Evolutionary conservation across 2,113 vertebrate genomes (phyloP), one percentile per base, ranked within the genome.

Genomic region (Poeciliopsis prolifica): DNA sequence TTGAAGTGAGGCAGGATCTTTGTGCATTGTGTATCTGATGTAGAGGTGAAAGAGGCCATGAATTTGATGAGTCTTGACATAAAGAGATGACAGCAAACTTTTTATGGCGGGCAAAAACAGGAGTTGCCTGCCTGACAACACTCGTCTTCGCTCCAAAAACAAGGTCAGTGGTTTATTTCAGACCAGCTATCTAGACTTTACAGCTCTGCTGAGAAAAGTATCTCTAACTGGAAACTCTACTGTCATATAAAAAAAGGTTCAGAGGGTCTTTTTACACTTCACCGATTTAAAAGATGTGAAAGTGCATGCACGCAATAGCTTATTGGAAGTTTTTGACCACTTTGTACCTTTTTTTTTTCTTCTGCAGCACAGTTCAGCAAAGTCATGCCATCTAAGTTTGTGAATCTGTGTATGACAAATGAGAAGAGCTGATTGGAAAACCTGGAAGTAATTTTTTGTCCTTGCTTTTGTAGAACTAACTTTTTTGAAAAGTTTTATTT

Each of bases 81-180:
- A 58, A 85, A 88, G 77, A 71, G 78, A 75, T 78, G 65, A 65
- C 80, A 71, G 74, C 60, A 24, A 86, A 75, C 64, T 82, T 70
- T 79, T 79, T 79, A 74, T 67, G 70, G 77, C 63, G 35, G 44
- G 61, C 28, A 68, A 61, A 79, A 82, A 85, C 70, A 78, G 75
- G 85, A 86, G 79, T 72, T 63, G 2, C 11, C 2, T 77, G 68
- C 61, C 61, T 86, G 85, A 84, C 85, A 83, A 78, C 75, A 80
- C 65, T 75, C 31, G 0, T 66, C 71, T 44, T 24, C 15, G 48
- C 40, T 80, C 70, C 75, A 62, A 75, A 84, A 78, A 75, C 44
- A 85, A 81, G 86, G 87, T 83, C 77, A 80, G 76, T 26, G 24
- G 26, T 76, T 77, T 78, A 79, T 81, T 26, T 75, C 63, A 85